phyloP scores from a whole-genome alignment of 2,797 vertebrate genomes.

The Artibeus lituratus region DNA sequence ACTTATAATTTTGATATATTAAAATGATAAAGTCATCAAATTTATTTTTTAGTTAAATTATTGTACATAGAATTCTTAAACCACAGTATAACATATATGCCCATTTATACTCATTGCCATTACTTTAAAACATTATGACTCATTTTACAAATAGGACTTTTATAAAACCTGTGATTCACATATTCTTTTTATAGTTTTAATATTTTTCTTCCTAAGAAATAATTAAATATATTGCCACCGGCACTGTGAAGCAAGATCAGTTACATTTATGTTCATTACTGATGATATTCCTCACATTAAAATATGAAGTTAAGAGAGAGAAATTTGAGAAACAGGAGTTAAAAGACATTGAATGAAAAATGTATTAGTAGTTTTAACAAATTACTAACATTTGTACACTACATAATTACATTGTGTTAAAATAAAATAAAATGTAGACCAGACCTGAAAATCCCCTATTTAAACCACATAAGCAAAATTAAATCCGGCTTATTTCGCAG shows the following conservation, averaged over 20 bases:
- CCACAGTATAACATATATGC: neutral
- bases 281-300: neutral
- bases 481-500: neutral
- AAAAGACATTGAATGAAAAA: neutral
- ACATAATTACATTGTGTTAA: neutral
- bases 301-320: neutral
- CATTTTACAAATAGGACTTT: neutral
- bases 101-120: neutral
- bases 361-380: neutral
- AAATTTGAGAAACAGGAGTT: neutral
- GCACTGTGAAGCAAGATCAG: neutral
- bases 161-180: neutral
- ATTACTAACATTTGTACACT: neutral
- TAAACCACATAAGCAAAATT: neutral
- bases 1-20: neutral
- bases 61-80: neutral
- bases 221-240: neutral
- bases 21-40: neutral
- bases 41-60: neutral
- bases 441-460: neutral
- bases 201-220: neutral
- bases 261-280: neutral
- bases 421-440: neutral
- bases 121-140: neutral
- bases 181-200: neutral